These are phyloP conservation scores for Myotis yumanensis DNA, from an alignment of 2,113 vertebrate species.

Conservation along the genomic window DNA sequence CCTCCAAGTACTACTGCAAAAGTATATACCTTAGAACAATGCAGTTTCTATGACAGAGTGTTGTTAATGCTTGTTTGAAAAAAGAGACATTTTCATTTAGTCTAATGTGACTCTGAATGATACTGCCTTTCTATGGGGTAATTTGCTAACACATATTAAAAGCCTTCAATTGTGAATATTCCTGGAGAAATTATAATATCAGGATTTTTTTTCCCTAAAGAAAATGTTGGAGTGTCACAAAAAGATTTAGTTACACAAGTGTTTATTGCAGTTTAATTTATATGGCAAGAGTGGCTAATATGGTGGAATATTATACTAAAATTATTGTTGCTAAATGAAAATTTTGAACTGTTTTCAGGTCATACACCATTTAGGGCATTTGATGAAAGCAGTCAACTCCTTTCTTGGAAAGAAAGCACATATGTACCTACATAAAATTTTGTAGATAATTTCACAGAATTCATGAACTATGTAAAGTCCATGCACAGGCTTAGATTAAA, in stretches of 20 bases:
- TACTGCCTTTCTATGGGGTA: background rate
- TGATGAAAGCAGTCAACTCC: background rate
- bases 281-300: background rate
- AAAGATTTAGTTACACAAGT: slow-evolving; percentile 6
- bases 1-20: background rate
- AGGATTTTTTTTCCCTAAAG: background rate
- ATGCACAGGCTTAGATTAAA: background rate
- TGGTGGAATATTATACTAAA: background rate
- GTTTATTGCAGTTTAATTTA: slow-evolving; percentile 1
- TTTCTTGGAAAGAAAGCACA: slow-evolving; percentile 1
- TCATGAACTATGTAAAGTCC: background rate
- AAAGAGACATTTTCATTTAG: background rate
- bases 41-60: background rate
- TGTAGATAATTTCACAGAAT: background rate
- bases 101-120: background rate
- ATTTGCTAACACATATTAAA: slow-evolving; percentile 8
- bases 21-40: background rate
- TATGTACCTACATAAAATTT: background rate
- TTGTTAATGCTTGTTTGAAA: background rate
- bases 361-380: background rate
- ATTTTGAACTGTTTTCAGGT: background rate
- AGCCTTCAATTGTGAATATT: slow-evolving; percentile 4
- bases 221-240: background rate
- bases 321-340: slow-evolving; percentile 7
- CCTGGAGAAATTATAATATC: background rate